Conservation (phyloP, 2,888 invertebrate genomes). For the Ypsolopha scabrella region DNA sequence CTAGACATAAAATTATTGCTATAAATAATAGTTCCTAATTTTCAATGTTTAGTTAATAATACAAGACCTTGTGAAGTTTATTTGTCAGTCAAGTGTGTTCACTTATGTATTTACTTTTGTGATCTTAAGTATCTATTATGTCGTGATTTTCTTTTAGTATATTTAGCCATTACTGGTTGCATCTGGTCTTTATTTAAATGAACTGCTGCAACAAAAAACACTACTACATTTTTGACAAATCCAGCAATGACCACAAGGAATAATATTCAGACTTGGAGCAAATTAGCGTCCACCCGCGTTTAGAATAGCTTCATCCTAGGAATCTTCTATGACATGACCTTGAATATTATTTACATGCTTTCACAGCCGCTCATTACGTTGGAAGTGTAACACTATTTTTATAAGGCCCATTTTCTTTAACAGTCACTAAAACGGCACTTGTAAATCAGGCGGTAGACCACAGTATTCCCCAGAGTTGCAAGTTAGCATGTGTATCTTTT, state of each 20-base stretch:
- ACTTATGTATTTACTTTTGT: neutral
- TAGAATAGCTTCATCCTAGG: neutral
- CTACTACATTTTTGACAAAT: neutral
- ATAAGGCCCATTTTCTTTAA: too few species aligned
- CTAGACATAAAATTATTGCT: too few species aligned
- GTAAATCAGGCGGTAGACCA: constrained; percentile 1
- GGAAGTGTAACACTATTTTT: too few species aligned
- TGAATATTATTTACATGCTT: neutral
- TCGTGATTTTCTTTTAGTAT: too few species aligned
- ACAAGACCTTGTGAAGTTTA: constrained; percentile 13
- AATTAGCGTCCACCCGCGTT: neutral
- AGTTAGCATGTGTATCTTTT: constrained; percentile 34
- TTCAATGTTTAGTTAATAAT: too few species aligned
- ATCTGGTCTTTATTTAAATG: too few species aligned
- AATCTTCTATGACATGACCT: neutral
- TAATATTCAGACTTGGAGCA: too few species aligned
- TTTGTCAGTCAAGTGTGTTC: constrained; percentile 15
- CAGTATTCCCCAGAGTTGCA: constrained; percentile 7
- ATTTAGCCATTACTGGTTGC: too few species aligned
- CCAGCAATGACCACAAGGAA: neutral
- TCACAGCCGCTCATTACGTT: too few species aligned
- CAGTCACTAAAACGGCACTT: neutral
- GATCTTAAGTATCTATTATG: too few species aligned
- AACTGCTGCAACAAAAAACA: too few species aligned
- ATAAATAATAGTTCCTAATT: too few species aligned